Base-by-base conservation (phyloP, 2,113 vertebrate genomes). In the Neogobius melanostomus region DNA sequence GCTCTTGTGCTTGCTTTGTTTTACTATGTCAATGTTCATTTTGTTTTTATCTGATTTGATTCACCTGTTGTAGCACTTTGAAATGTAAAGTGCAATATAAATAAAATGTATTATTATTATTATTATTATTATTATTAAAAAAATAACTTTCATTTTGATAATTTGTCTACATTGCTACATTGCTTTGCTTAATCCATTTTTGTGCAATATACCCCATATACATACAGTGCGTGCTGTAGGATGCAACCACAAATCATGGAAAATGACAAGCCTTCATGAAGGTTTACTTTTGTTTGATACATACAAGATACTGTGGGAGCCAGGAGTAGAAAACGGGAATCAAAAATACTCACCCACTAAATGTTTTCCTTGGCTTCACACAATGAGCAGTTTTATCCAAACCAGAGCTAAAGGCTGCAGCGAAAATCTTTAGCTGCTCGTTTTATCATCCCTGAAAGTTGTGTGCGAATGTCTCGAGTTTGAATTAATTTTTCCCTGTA, bases 391-490 rank as follows among this genome's bases (percentile, higher is more conserved):
- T 67, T 79, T 68, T 73, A 21, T 60, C 66, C 53, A 47, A 46
- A 72, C 36, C 42, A 59, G 6, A 6, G 28, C 56, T 59, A 59
- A 42, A 36, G 56, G 74, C 82, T 84, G 74, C 53, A 57, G 46
- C 11, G 15, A 57, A 70, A 69, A 72, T 53, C 62, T 11, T 10
- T 42, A 66, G n/a, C 21, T 11, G 69, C 49, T 59, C 9, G 42
- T 70, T 62, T 69, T 66, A 51, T 80, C 17, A 67, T 54, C 82
- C 68, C 54, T 71, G 36, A 74, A 85, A 83, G 71, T 81, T 75
- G 63, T 16, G 4, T 73, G 69, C 79, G 72, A 68, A 44, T 11
- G n/a, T 77, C 79, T 68, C 0, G 6, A 69, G 56, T 45, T 56
- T 44, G 63, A 80, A 71, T 71, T 71, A 2, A 69, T 64, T 79